Percentiles rank a stretch among this genome's conserved stretches.
These are phyloP conservation scores for Lucilia cuprina DNA, from an alignment of 1,140 invertebrate genomes.

Conservation along the genomic window DNA sequence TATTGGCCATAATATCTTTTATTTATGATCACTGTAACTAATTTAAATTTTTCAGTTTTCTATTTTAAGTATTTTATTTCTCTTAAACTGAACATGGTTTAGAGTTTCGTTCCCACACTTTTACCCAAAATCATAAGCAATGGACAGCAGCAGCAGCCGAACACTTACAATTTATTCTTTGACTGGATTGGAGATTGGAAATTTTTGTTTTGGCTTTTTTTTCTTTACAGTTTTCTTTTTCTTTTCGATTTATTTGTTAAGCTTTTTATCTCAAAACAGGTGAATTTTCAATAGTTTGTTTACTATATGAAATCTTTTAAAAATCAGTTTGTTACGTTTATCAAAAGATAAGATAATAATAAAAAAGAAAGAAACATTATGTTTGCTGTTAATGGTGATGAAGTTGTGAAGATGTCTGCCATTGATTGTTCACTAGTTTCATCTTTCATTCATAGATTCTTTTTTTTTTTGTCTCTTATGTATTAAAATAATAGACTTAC, in stretches of 20 bases:
- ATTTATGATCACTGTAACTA: constrained; percentile 59
- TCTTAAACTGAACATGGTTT: constrained; percentile 37
- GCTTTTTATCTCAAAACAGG: neutral
- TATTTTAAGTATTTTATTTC: neutral
- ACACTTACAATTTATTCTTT: neutral
- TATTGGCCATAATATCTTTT: constrained; percentile 61
- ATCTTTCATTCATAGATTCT: neutral
- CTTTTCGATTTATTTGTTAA: too few species aligned
- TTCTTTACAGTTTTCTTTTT: too few species aligned
- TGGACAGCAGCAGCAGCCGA: neutral
- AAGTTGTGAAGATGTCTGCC: neutral
- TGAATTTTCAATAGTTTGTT: constrained; percentile 1
- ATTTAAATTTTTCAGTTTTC: constrained; percentile 59
- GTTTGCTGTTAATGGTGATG: neutral
- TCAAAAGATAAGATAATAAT: neutral
- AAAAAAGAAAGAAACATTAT: neutral
- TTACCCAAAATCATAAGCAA: constrained; percentile 45
- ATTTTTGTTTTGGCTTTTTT: neutral
- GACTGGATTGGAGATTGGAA: neutral
- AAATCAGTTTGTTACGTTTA: neutral
- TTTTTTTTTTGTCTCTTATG: neutral
- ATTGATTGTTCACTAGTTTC: neutral
- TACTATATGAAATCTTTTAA: neutral
- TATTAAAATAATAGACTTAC: too few species aligned
- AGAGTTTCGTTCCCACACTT: constrained; percentile 59